These are phyloP conservation scores for Heteromyza rotundicornis DNA, from an alignment of 2,888 invertebrate species.

Conservation along the genomic window DNA sequence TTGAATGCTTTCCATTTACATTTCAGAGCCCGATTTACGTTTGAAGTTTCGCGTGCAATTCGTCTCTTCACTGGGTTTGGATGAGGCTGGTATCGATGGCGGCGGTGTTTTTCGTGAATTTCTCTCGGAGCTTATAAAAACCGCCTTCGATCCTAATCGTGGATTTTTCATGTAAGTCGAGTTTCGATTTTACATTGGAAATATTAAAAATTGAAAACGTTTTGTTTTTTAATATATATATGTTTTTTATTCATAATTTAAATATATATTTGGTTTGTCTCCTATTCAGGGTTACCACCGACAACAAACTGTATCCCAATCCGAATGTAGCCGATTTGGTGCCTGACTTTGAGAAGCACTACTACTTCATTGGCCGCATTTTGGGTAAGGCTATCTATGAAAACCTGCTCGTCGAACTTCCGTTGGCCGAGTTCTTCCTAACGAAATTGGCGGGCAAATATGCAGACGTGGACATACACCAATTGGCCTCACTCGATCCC, in stretches of 20 bases:
- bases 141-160: conserved; percentile 94
- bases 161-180: conserved; percentile 78
- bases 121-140: conserved; percentile 89
- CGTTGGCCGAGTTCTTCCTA: conserved; percentile 94
- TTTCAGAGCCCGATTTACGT: conserved; percentile 82
- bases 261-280: neutral
- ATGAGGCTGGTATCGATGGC: conserved; percentile 97
- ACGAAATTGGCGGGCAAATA: conserved; percentile 82
- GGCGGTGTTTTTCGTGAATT: conserved; percentile 97
- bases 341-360: conserved; percentile 87
- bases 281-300: conserved; percentile 73
- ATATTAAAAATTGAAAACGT: neutral
- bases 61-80: conserved; percentile 87
- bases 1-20: neutral
- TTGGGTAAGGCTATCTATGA: conserved; percentile 96
- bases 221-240: neutral
- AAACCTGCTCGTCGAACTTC: conserved; percentile 91
- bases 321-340: conserved; percentile 88
- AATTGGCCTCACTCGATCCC: conserved; percentile 87
- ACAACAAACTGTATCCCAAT: conserved; percentile 95
- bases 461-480: conserved; percentile 83
- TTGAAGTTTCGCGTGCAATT: conserved; percentile 87
- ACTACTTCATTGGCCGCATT: conserved; percentile 92
- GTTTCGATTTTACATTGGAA: conserved; percentile 3
- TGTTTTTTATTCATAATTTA: neutral